These are phyloP conservation scores for Nematostella vectensis DNA, from an alignment of 92 coral and sea anemone genomes.

Conservation along the genomic window DNA sequence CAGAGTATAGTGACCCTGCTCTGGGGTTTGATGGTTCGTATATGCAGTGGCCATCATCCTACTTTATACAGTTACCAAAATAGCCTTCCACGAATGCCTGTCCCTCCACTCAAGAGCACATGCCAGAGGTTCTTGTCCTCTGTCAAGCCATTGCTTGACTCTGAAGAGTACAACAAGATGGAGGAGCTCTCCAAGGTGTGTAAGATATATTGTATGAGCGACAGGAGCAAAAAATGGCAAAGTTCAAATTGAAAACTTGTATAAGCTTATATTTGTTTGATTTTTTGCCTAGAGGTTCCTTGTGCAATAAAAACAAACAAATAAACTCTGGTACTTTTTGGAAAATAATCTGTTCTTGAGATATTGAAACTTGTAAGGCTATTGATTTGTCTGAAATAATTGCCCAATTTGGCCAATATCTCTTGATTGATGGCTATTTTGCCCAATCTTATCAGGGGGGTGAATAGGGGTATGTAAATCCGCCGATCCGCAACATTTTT, in stretches of 20 bases:
- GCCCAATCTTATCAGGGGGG: too few species aligned
- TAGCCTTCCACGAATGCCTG: slow-evolving; percentile 96
- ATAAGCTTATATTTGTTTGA: not conserved
- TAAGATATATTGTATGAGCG: not conserved
- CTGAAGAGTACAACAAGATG: slow-evolving; percentile 75
- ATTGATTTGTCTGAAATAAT: too few species aligned
- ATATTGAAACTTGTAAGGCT: too few species aligned
- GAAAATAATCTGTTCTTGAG: too few species aligned
- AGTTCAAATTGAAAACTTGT: not conserved
- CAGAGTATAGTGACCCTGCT: slow-evolving; percentile 75
- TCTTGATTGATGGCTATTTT: too few species aligned
- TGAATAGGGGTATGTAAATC: too few species aligned
- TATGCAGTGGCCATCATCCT: slow-evolving; percentile 81
- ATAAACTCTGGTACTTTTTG: too few species aligned
- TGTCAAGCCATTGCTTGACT: slow-evolving; percentile 59
- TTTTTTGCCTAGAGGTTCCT: too few species aligned
- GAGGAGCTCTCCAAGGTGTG: slow-evolving; percentile 72
- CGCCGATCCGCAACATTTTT: too few species aligned
- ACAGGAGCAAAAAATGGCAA: too few species aligned
- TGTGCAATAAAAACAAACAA: too few species aligned
- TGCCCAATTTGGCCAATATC: too few species aligned
- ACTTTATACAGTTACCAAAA: slow-evolving; percentile 86
- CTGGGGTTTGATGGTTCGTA: slow-evolving; percentile 82
- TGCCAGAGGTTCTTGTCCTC: slow-evolving; percentile 65
- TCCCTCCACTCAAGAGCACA: slow-evolving; percentile 73